A percentile compares a stretch with the other conserved stretches of the same genome.
Evolutionary conservation across 1,140 invertebrate species (phyloP).

Genomic region (Leptinotarsa texana): DNA sequence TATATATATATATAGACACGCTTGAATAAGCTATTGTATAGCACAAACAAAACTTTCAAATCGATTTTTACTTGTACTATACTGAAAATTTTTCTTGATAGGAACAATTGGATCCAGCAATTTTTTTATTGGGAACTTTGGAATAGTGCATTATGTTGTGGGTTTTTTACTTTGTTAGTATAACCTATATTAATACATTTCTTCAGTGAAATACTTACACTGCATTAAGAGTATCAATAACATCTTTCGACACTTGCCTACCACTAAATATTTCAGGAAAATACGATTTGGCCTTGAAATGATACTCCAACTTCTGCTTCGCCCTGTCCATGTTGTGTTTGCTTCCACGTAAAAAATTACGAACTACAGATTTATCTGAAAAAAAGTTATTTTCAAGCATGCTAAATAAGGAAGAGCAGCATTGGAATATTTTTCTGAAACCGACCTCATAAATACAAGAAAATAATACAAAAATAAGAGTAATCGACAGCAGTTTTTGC

Average conservation of each 20-base stretch:
- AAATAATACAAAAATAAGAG: too few species aligned
- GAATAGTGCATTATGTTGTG: not conserved
- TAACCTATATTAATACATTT: not conserved
- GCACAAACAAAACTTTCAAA: too few species aligned
- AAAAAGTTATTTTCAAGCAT: not conserved
- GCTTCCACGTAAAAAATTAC: conserved; percentile 53
- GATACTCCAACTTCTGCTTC: conserved; percentile 55
- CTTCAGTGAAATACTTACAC: conserved; percentile 46
- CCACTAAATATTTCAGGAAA: conserved; percentile 54
- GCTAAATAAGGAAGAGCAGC: not conserved
- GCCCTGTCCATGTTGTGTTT: conserved; percentile 56
- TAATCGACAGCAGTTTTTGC: too few species aligned
- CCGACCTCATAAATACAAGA: too few species aligned
- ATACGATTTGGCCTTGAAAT: conserved; percentile 50
- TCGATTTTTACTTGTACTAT: too few species aligned
- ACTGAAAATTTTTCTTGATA: too few species aligned
- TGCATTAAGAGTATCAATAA: conserved; percentile 43
- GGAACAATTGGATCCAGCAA: too few species aligned
- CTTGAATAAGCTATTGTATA: not conserved
- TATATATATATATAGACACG: not conserved
- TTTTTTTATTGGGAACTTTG: not conserved
- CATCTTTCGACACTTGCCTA: conserved; percentile 40
- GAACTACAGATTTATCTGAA: conserved; percentile 54
- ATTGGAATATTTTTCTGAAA: not conserved
- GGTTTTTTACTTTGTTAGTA: not conserved